Evolutionary conservation across 1,140 invertebrate genomes (phyloP).

Genomic region (Pachypsylla venusta): DNA sequence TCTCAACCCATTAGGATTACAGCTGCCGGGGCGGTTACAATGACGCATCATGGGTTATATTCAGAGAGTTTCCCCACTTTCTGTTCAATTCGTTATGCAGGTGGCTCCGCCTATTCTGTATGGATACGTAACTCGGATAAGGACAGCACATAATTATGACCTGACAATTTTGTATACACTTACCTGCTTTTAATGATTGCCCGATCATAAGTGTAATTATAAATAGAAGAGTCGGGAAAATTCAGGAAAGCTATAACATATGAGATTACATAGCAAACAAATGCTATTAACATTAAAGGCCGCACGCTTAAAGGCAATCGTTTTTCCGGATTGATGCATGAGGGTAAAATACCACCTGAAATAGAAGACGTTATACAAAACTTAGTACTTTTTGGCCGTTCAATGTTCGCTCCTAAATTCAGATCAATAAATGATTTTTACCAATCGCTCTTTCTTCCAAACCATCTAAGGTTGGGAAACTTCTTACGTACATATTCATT

Average conservation of each 20-base stretch:
- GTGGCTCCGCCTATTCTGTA: too few relatives aligned
- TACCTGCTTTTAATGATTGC: background rate
- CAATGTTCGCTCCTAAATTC: too few relatives aligned
- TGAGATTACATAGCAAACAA: background rate
- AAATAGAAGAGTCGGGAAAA: background rate
- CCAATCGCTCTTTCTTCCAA: too few relatives aligned
- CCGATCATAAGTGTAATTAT: background rate
- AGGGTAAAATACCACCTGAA: slow-evolving; percentile 65
- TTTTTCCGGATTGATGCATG: slow-evolving; percentile 71
- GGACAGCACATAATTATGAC: background rate
- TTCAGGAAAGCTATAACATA: slow-evolving; percentile 1
- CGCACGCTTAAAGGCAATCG: slow-evolving; percentile 52
- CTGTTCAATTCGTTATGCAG: too few relatives aligned
- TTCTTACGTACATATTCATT: background rate
- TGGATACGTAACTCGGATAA: background rate
- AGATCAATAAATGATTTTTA: too few relatives aligned
- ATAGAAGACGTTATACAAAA: slow-evolving; percentile 15
- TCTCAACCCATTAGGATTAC: too few relatives aligned
- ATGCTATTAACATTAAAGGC: slow-evolving; percentile 35
- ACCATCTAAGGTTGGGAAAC: too few relatives aligned
- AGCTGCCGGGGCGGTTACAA: too few relatives aligned
- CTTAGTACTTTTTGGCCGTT: too few relatives aligned
- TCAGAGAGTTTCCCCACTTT: too few relatives aligned
- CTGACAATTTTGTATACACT: background rate
- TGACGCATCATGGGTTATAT: background rate